Base-by-base conservation (phyloP, 2,113 vertebrate genomes). In the Sebastes schlegelii region DNA sequence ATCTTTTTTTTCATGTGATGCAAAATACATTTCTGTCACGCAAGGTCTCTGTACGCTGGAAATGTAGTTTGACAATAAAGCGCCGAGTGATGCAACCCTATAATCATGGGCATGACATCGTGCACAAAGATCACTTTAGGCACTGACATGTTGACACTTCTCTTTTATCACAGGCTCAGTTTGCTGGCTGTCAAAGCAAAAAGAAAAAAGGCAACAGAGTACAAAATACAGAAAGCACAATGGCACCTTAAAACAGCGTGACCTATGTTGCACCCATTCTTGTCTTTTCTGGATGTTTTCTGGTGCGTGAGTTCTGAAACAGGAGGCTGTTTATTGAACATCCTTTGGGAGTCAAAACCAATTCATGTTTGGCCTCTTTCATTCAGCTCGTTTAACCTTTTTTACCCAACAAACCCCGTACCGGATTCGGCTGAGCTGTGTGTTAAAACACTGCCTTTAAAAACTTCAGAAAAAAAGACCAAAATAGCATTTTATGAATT, bases 21-120 rank as follows among this genome's bases (percentile, higher is more conserved):
- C 23, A 68, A 64, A 83, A 71, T 42, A 45, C 42, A 61, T 49
- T 16, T 67, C 64, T 73, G n/a, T 63, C 52, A 43, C 4, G 43
- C 9, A 52, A 55, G 5, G 9, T 49, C 21, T 78, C 49, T 58
- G 23, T 46, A 16, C 11, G 45, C 17, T 46, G 51, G 26, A 86
- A 77, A 60, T 52, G 11, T 57, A n/a, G 66, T 78, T 61, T 81
- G 77, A 57, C 43, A 82, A 43, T 61, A 70, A 81, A 81, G 60
- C 42, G 10, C 11, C 3, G 57, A 64, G 52, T 76, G 79, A 88
- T 69, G 69, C 60, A 86, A 80, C 6, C 49, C 61, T 75, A 2
- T 52, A 68, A 80, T 74, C 65, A 76, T 11, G 17, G 54, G 42
- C 57, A 71, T 48, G 77, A 45, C 66, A 61, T 51, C 5, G 45